Conservation (phyloP, 2,888 invertebrate species). For the Agrilus mali region DNA sequence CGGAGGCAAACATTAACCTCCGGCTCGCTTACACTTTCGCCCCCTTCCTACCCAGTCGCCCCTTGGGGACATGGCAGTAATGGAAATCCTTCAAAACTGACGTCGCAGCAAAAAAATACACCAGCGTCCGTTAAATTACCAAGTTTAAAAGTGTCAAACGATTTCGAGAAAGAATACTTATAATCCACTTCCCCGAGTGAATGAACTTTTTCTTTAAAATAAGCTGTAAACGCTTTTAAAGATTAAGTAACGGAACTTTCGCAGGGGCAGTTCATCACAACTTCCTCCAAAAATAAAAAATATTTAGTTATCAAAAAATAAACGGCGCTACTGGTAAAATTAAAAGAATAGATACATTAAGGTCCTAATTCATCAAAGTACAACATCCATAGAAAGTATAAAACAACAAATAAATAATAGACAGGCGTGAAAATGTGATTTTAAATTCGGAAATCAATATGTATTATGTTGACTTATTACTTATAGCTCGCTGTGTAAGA, state of each 20-base stretch:
- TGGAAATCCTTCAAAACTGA: slow-evolving; percentile 22
- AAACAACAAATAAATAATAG: no score
- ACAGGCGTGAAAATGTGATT: no score
- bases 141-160: slow-evolving; percentile 23
- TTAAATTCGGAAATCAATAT: no score
- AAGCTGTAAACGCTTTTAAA: slow-evolving; percentile 8
- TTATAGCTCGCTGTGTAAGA: no score
- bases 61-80: slow-evolving; percentile 15
- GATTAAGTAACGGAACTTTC: neutral
- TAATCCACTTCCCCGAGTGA: slow-evolving; percentile 1
- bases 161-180: slow-evolving; percentile 3
- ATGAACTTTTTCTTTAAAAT: slow-evolving; percentile 11
- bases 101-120: slow-evolving; percentile 20
- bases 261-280: no score
- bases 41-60: slow-evolving; percentile 4
- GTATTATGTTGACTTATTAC: no score
- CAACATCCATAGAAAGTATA: no score
- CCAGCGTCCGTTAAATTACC: slow-evolving; percentile 24
- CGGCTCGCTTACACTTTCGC: slow-evolving; percentile 7
- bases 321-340: no score
- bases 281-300: no score
- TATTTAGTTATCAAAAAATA: no score
- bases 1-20: slow-evolving; percentile 8
- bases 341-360: no score
- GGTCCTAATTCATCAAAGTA: no score